Evolutionary conservation across 2,888 invertebrate species (phyloP), one percentile per base, ranked within the genome.

Genomic region (Neocrepidodera transversa): DNA sequence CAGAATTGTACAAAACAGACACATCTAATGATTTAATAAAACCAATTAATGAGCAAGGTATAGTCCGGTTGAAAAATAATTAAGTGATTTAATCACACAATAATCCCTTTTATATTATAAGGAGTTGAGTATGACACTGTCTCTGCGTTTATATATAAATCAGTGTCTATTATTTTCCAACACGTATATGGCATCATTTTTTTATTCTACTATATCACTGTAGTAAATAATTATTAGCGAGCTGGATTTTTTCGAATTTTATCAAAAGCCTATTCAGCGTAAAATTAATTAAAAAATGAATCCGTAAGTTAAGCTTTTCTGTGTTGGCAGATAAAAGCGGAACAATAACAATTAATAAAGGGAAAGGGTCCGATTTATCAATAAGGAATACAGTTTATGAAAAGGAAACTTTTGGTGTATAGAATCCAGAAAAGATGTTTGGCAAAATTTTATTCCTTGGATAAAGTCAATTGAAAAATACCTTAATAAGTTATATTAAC

Each of bases 231-330:
- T 16, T 38, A 16, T 38, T 38, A 16, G 17, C 16, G 1, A 8
- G 17, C 2, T 17, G n/a, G n/a, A n/a, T n/a, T n/a, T n/a, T n/a
- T n/a, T n/a, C n/a, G 38, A 38, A 16, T 38, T 38, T 17, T 17
- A 17, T 38, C 16, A 38, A 54, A 50, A 26, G 50, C 55, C 10
- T 13, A 60, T 51, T 42, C 60, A 49, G 51, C 58, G 45, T 13
- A 60, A 60, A 63, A 49, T 60, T 63, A 63, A 63, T 60, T 60
- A 63, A 63, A 63, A 63, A 60, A 52, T 17, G 45, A 56, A 60
- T 52, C 51, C 52, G 55, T 60, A 43, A 58, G 60, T 53, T 50
- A 35, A 43, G 63, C 63, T 55, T 57, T 52, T 51, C 58, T 52
- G 58, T 63, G 40, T 23, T 28, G 51, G 26, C 40, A 18, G 51